phyloP scores from a whole-genome alignment of 2,888 invertebrate genomes.

The Acleris laterana region DNA sequence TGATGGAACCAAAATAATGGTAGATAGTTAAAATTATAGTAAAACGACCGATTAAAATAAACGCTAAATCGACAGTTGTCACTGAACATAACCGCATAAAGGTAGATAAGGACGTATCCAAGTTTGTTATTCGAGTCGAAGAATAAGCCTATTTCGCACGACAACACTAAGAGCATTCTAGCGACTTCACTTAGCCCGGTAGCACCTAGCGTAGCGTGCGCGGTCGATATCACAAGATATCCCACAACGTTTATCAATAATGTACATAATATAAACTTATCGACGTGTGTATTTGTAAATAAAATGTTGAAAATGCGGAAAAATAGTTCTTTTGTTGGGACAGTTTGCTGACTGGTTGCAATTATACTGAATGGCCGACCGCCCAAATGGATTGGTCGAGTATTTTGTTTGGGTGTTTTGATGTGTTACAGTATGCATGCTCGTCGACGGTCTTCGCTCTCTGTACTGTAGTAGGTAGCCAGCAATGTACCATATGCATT shows the following conservation, averaged over 20 bases:
- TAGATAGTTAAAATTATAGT: constrained; percentile 47
- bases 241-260: constrained; percentile 51
- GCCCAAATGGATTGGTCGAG: constrained; percentile 13
- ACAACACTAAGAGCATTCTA: constrained; percentile 26
- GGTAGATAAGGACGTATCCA: constrained; percentile 8
- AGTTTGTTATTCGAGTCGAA: constrained; percentile 15
- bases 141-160: constrained; percentile 4
- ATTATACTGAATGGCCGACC: constrained; percentile 7
- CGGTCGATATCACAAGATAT: constrained; percentile 41
- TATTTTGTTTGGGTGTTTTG: constrained; percentile 26
- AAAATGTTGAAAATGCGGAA: constrained; percentile 63
- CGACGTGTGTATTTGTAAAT: constrained; percentile 67
- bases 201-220: constrained; percentile 43
- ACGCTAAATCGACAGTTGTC: constrained; percentile 28
- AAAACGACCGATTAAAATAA: constrained; percentile 23
- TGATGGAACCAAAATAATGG: constrained; percentile 72
- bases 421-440: constrained; percentile 21
- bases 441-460: constrained; percentile 18
- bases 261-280: constrained; percentile 35
- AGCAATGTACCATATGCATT: constrained; percentile 3
- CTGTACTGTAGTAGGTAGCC: constrained; percentile 16
- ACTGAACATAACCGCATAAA: constrained; percentile 24
- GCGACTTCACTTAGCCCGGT: constrained; percentile 32
- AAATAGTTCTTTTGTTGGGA: constrained; percentile 49
- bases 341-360: constrained; percentile 26